Conservation (phyloP, 2,113 vertebrate species). For the Hoplias malabaricus region DNA sequence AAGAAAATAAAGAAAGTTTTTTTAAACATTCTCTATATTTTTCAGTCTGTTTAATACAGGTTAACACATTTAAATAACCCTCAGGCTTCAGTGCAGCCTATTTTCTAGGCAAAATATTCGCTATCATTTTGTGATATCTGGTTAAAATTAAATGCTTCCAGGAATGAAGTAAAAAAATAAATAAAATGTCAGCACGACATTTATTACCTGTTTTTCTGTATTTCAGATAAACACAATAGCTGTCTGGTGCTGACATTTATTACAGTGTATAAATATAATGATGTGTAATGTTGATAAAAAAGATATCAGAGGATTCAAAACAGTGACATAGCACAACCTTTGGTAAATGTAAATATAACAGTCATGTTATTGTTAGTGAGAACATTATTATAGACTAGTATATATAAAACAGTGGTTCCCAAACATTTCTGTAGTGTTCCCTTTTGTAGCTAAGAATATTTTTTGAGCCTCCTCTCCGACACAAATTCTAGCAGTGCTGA, state of each 20-base stretch:
- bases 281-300: neutral
- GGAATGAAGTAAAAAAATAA: neutral
- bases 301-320: neutral
- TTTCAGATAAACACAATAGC: neutral
- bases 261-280: neutral
- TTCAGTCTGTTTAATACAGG: neutral
- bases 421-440: no score
- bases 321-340: constrained; percentile 22
- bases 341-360: constrained; percentile 46
- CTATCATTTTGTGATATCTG: neutral
- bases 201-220: constrained; percentile 13
- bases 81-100: neutral
- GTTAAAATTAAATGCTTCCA: neutral
- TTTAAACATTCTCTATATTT: neutral
- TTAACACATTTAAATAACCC: neutral
- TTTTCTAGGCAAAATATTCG: neutral
- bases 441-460: no score
- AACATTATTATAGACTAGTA: no score
- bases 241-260: neutral
- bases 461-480: no score
- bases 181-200: neutral
- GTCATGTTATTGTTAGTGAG: constrained; percentile 36
- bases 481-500: no score
- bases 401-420: no score
- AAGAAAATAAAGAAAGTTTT: neutral